These are phyloP conservation scores for Ginglymostoma cirratum DNA, from an alignment of 2,113 vertebrate genomes.

Conservation along the genomic window DNA sequence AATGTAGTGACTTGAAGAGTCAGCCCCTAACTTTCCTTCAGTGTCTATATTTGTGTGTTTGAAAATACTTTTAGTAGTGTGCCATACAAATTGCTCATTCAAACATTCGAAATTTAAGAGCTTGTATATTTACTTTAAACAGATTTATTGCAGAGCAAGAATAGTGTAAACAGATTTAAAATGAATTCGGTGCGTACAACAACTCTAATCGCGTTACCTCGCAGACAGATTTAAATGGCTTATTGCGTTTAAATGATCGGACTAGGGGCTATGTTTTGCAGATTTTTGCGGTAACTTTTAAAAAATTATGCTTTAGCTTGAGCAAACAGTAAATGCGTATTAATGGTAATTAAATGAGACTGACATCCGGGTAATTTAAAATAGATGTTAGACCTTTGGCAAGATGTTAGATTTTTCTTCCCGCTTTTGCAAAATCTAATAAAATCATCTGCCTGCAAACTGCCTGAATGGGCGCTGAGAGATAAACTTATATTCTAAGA, in stretches of 20 bases:
- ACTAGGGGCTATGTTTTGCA: background rate
- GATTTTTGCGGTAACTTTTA: background rate
- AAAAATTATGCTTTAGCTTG: too few relatives aligned
- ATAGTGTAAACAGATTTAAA: background rate
- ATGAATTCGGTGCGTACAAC: background rate
- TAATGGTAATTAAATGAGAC: background rate
- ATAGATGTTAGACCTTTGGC: background rate
- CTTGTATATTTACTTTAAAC: background rate
- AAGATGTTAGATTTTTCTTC: background rate
- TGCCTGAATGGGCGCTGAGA: background rate
- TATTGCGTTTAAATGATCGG: background rate
- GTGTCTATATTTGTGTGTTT: background rate
- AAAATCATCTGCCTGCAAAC: background rate
- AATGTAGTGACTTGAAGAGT: background rate
- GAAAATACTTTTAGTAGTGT: background rate
- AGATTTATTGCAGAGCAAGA: background rate
- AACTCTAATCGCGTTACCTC: background rate
- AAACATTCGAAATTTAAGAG: background rate
- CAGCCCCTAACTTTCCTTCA: background rate
- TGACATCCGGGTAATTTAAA: background rate
- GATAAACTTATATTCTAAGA: background rate
- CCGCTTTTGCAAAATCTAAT: background rate
- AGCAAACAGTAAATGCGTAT: background rate
- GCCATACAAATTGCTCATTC: background rate
- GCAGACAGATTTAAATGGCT: slow-evolving; percentile 10